These are phyloP conservation scores for Hippopotamyrus pictus DNA, from an alignment of 2,797 vertebrate genomes.

Conservation along the genomic window DNA sequence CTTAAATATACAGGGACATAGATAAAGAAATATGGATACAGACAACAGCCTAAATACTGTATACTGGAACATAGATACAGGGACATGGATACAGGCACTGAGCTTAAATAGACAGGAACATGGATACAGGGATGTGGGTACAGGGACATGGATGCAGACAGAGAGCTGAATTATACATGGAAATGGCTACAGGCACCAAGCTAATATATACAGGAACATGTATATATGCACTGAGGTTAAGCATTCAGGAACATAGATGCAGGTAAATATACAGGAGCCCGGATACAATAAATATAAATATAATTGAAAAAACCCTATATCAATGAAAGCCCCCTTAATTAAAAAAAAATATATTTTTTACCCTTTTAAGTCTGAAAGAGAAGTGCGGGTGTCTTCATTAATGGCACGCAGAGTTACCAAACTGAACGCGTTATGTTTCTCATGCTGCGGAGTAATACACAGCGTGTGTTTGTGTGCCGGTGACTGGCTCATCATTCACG, in stretches of 20 bases:
- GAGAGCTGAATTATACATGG: background rate
- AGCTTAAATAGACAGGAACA: background rate
- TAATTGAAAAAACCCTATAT: background rate
- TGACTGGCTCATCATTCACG: background rate
- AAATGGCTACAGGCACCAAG: background rate
- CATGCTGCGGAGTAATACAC: background rate
- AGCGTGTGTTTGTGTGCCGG: background rate
- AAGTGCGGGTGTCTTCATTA: background rate
- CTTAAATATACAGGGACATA: background rate
- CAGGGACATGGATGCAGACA: background rate
- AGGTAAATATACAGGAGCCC: background rate
- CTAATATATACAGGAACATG: background rate
- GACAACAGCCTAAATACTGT: background rate
- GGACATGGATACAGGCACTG: background rate
- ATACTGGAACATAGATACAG: background rate
- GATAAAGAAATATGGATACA: background rate
- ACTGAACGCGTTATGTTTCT: background rate
- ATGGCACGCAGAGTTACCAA: background rate
- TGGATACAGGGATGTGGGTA: background rate
- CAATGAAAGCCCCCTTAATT: background rate
- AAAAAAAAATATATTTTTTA: background rate
- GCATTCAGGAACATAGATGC: background rate
- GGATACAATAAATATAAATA: background rate
- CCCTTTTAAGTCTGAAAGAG: background rate
- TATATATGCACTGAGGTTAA: background rate